phyloP scores from a whole-genome alignment of 2,113 vertebrate species.

The Mormyrus iriodes region DNA sequence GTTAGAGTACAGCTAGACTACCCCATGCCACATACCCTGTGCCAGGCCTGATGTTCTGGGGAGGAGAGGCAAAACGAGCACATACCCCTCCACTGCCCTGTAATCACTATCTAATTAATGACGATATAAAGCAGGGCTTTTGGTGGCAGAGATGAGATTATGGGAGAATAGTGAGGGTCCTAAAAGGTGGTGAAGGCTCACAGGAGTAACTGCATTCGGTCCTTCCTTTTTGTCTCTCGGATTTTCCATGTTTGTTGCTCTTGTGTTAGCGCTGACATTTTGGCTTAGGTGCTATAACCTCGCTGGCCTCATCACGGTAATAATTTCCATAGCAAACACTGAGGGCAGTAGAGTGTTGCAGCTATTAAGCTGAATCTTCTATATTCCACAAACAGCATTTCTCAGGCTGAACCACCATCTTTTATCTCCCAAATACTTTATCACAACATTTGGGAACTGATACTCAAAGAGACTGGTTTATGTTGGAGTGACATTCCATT shows the following conservation, averaged over 20 bases:
- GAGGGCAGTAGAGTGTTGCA: background rate
- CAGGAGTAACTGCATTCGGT: background rate
- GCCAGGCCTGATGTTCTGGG: background rate
- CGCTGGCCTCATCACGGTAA: background rate
- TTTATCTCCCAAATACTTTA: background rate
- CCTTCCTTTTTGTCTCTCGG: background rate
- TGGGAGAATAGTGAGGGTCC: background rate
- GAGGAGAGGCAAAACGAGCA: background rate
- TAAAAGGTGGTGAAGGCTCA: background rate
- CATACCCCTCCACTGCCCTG: background rate
- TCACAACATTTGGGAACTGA: background rate
- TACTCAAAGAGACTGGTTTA: background rate
- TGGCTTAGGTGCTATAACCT: background rate
- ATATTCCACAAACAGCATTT: background rate
- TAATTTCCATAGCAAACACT: background rate
- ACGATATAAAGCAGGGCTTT: background rate
- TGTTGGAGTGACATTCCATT: background rate
- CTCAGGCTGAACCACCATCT: background rate
- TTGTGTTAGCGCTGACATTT: background rate
- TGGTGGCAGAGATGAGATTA: background rate
- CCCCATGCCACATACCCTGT: background rate
- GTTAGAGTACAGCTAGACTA: background rate
- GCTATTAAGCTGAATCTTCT: background rate
- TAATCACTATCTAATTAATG: background rate
- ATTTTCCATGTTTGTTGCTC: background rate